phyloP scores from a whole-genome alignment of 2,113 vertebrate species.

The Reinhardtius hippoglossoides region DNA sequence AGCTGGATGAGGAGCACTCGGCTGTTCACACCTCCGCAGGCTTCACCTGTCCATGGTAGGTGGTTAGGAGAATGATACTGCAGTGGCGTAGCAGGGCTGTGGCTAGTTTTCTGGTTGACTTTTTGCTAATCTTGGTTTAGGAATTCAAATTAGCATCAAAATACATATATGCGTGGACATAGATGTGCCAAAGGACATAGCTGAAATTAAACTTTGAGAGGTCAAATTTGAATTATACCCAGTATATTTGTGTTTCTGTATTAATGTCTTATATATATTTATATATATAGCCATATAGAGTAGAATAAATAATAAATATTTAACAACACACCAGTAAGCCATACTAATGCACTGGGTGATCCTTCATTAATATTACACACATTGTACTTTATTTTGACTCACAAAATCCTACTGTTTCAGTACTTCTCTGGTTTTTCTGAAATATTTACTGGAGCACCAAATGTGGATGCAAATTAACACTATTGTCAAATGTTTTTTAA shows the following conservation, averaged over 20 bases:
- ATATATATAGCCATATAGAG: too few species aligned
- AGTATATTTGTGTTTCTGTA: too few species aligned
- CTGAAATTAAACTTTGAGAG: too few species aligned
- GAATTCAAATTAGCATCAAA: background rate
- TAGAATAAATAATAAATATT: background rate
- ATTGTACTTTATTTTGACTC: background rate
- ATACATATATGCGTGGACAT: background rate
- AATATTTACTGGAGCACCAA: background rate
- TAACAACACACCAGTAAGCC: background rate
- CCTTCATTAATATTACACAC: background rate
- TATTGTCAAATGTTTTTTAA: background rate
- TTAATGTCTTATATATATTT: too few species aligned
- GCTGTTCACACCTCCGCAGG: constrained; percentile 62
- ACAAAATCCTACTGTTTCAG: background rate
- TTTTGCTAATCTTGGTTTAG: constrained; percentile 1
- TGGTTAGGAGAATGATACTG: constrained; percentile 58
- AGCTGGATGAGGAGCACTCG: constrained; percentile 71
- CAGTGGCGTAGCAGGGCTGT: background rate
- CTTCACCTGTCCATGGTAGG: constrained; percentile 63
- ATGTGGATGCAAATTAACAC: too few species aligned
- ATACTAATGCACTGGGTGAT: background rate
- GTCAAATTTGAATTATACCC: too few species aligned
- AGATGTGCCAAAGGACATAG: background rate
- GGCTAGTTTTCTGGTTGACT: constrained; percentile 4
- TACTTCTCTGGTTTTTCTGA: background rate